These are phyloP conservation scores for Luffia ferchaultella DNA, from an alignment of 2,888 invertebrate genomes.

Conservation along the genomic window DNA sequence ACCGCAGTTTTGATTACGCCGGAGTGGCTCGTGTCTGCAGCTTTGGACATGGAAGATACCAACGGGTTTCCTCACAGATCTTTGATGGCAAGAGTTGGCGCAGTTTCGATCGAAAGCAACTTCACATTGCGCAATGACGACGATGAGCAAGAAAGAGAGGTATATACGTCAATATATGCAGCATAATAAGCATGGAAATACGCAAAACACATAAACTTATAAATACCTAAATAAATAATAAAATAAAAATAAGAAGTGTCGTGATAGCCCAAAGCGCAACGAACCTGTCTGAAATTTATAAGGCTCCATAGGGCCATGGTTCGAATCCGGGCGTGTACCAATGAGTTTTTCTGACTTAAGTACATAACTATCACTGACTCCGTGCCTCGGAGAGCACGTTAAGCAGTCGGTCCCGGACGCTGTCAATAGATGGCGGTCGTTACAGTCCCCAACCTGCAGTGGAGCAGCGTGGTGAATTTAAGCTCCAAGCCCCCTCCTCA, in stretches of 20 bases:
- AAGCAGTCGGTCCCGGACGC: no score
- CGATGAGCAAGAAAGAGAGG: conserved; percentile 53
- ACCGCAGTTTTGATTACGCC: conserved; percentile 37
- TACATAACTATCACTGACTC: no score
- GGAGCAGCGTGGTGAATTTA: no score
- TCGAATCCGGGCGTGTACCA: neutral
- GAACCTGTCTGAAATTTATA: conserved; percentile 3
- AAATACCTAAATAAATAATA: neutral
- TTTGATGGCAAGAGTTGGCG: conserved; percentile 43
- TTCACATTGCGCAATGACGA: conserved; percentile 49
- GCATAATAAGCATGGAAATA: no score
- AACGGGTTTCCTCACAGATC: conserved; percentile 42
- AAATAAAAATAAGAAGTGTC: neutral
- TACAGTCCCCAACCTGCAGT: no score
- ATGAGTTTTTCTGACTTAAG: neutral
- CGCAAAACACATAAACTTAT: no score
- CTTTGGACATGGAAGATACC: conserved; percentile 25
- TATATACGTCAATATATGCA: no score
- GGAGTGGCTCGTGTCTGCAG: conserved; percentile 41
- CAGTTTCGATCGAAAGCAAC: conserved; percentile 32
- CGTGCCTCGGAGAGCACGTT: no score
- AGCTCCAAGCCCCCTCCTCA: no score
- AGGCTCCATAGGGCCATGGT: neutral
- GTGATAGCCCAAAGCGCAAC: neutral
- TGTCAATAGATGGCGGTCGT: no score